Percentiles rank a stretch among this genome's conserved stretches.
Conservation (phyloP, 2,113 vertebrate species). For the Alexandromys fortis region DNA sequence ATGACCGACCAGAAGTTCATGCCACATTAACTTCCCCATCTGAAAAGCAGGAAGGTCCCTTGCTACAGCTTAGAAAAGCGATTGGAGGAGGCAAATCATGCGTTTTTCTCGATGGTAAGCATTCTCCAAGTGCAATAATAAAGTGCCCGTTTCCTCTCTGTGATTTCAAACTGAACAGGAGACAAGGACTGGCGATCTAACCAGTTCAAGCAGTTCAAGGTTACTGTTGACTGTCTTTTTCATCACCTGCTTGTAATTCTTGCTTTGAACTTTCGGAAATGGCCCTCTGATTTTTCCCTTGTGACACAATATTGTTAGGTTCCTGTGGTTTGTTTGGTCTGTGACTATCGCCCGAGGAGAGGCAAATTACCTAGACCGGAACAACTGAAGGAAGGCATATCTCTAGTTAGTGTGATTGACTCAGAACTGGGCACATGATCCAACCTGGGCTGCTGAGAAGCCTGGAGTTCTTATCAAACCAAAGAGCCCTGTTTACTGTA, state of each 20-base stretch:
- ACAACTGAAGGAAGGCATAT: not conserved
- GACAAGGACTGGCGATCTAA: not conserved
- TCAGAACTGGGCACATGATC: not conserved
- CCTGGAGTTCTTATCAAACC: not conserved
- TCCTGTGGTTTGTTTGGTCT: not conserved
- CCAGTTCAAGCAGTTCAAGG: not conserved
- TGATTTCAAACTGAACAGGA: not conserved
- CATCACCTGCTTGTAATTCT: not conserved
- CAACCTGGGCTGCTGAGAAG: not conserved
- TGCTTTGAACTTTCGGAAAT: not conserved
- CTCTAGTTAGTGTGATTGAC: not conserved
- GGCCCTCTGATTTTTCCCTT: not conserved
- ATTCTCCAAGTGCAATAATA: not conserved
- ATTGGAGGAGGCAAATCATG: constrained; percentile 53
- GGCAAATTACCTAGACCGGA: not conserved
- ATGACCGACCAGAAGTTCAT: constrained; percentile 68
- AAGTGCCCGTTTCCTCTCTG: not conserved
- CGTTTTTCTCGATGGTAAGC: constrained; percentile 15
- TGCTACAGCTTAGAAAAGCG: constrained; percentile 51
- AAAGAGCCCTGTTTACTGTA: not conserved
- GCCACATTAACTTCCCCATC: constrained; percentile 70
- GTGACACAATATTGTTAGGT: not conserved
- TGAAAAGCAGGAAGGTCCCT: constrained; percentile 58
- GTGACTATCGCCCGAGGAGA: not conserved
- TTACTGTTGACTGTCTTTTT: not conserved